Evolutionary conservation across 2,888 invertebrate genomes (phyloP).

Genomic region (Ethmia dodecea): DNA sequence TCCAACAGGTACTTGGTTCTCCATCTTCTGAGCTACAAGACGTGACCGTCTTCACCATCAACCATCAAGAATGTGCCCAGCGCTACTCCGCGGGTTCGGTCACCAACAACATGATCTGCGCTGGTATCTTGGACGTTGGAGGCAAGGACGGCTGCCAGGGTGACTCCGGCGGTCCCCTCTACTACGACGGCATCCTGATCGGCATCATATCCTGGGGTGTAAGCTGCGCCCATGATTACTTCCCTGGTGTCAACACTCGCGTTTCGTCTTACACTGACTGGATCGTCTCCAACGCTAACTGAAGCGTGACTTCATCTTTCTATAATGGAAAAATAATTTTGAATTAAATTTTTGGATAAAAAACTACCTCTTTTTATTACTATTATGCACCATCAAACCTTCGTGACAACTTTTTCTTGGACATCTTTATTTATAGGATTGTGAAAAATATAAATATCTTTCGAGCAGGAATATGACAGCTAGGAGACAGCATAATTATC

Average conservation of each 20-base stretch:
- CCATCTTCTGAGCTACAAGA: slow-evolving; percentile 29
- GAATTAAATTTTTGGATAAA: no score
- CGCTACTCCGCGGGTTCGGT: slow-evolving; percentile 31
- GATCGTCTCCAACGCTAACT: slow-evolving; percentile 29
- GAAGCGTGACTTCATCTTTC: no score
- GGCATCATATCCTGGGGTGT: slow-evolving; percentile 70
- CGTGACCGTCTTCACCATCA: slow-evolving; percentile 40
- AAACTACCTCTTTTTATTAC: no score
- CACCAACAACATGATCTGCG: slow-evolving; percentile 42
- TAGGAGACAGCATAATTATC: no score
- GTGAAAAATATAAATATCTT: no score
- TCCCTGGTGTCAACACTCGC: slow-evolving; percentile 64
- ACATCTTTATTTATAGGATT: no score
- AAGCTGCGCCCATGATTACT: slow-evolving; percentile 56
- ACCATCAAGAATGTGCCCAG: slow-evolving; percentile 32
- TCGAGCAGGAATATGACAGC: no score
- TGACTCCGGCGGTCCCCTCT: slow-evolving; percentile 71
- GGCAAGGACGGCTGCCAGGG: slow-evolving; percentile 20
- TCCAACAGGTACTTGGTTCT: slow-evolving; percentile 26
- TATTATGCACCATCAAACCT: no score
- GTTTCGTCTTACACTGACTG: slow-evolving; percentile 45
- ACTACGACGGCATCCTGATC: slow-evolving; percentile 42
- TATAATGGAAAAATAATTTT: no score
- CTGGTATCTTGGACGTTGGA: slow-evolving; percentile 23
- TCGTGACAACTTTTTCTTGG: no score